Base-by-base conservation (phyloP, 2,797 vertebrate species). In the Vultur gryphus region DNA sequence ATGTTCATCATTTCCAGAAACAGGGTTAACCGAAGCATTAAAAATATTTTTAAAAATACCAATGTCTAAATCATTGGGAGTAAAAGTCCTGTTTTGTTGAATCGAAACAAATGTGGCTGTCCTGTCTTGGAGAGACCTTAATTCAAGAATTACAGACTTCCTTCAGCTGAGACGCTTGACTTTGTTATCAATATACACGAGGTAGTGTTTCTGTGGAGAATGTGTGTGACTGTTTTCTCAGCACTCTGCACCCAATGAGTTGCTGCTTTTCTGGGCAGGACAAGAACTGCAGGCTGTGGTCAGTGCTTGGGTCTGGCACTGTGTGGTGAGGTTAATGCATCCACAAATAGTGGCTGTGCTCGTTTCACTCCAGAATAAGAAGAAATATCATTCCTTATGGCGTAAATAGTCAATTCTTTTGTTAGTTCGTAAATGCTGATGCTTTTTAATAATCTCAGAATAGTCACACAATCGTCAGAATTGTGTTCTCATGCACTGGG, bases 181-280 rank as follows among this genome's bases (percentile, higher is more conserved):
- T 75, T 70, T n/a, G 17, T 55, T 33, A 41, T 48, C n/a, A 11
- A 1, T 17, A 31, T 18, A 39, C 19, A 19, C 0, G 2, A 31
- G 26, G 64, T 4, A 14, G 25, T 44, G 20, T 80, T 71, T 71
- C 41, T 46, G 29, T 28, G 31, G 58, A 65, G 28, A 14, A 39
- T 3, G 19, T 9, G 55, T 28, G 13, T 17, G n/a, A 37, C 31
- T 37, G 3, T 49, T 35, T 44, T 49, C 46, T 59, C 55, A 54
- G 25, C 18, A 5, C 39, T 44, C n/a, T 61, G 26, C 19, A 10
- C 51, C 15, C 0, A 1, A 2, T 48, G 43, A 52, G 54, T 11
- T 41, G 15, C 23, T 48, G 49, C 20, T 49, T 64, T 29, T 64
- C 54, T 72, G 55, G 35, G 28, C 39, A 13, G 23, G 26, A n/a